These are phyloP conservation scores for Tenualosa ilisha DNA, from an alignment of 2,797 vertebrate genomes.

Conservation along the genomic window DNA sequence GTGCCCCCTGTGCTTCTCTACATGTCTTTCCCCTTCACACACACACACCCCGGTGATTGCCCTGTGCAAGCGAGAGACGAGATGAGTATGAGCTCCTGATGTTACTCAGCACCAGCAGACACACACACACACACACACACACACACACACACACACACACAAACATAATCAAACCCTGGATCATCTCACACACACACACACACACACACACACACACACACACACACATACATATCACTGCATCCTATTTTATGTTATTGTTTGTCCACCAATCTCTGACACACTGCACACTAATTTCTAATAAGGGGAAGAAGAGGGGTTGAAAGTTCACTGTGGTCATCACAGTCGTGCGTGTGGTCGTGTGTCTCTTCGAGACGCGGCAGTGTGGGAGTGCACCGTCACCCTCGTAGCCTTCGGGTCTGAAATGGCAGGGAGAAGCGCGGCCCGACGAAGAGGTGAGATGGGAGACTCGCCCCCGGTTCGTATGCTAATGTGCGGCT, in stretches of 20 bases:
- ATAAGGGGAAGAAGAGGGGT: background rate
- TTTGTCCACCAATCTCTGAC: background rate
- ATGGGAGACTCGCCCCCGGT: background rate
- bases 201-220: conserved; percentile 16
- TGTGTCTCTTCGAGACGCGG: background rate
- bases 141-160: background rate
- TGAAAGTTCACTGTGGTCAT: conserved; percentile 5
- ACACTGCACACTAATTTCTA: background rate
- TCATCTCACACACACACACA: background rate
- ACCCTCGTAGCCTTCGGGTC: background rate
- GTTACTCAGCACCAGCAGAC: background rate
- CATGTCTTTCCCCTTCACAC: background rate
- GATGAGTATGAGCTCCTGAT: background rate
- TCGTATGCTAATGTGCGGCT: conserved; percentile 3
- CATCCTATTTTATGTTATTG: background rate
- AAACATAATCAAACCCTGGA: background rate
- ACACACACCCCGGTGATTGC: background rate
- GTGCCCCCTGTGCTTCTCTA: background rate
- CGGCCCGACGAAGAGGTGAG: background rate
- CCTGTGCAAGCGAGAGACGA: background rate
- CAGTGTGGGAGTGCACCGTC: background rate
- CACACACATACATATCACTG: background rate
- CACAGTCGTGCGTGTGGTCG: background rate
- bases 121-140: background rate
- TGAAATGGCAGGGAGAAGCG: background rate